Evolutionary conservation across 2,888 invertebrate species (phyloP), one percentile per base, ranked within the genome.

Genomic region (Disparrhopalites patrizii): DNA sequence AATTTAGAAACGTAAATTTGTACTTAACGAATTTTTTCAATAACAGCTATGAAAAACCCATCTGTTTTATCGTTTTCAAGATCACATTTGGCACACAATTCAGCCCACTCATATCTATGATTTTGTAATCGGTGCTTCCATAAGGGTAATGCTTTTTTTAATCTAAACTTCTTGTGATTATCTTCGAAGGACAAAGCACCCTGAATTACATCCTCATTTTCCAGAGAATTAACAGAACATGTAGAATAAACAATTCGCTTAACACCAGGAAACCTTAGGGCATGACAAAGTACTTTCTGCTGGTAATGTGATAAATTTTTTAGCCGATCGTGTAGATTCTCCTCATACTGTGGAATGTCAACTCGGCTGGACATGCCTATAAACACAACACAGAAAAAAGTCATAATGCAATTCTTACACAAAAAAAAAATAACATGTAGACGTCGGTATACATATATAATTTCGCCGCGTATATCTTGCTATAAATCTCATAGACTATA

Each of bases 31-130:
- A 71, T 66, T 63, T 76, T 73, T 78, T 91, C 90, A 76, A 98
- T 88, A 58, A 95, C 85, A 1, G 97, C 95, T 36, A 98, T 84
- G 80, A 99, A 99, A 80, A 99, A 97, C 1, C 98, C 98, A 78
- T 90, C 94, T 0, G 94, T 93, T 4, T 86, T 80, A 81, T 95
- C 93, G 0, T 82, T 80, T 4, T 89, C 85, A 0, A 91, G 87
- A 72, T 82, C 84, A 0, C 91, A 85, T 77, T 93, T 89, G 43
- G 98, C 77, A 78, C 94, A 95, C 69, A 85, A 85, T 7, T 85
- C 82, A 3, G 88, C 88, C 76, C 89, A 83, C 61, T 83, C 82
- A 74, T 85, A 88, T 73, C 86, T 72, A 1, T 33, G 18, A 65
- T 75, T 75, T 20, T 51, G 31, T 2, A 69, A 23, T 28, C 75